Evolutionary conservation across 2,113 vertebrate species (phyloP), one percentile per base, ranked within the genome.

Genomic region (Acrocephalus arundinaceus): DNA sequence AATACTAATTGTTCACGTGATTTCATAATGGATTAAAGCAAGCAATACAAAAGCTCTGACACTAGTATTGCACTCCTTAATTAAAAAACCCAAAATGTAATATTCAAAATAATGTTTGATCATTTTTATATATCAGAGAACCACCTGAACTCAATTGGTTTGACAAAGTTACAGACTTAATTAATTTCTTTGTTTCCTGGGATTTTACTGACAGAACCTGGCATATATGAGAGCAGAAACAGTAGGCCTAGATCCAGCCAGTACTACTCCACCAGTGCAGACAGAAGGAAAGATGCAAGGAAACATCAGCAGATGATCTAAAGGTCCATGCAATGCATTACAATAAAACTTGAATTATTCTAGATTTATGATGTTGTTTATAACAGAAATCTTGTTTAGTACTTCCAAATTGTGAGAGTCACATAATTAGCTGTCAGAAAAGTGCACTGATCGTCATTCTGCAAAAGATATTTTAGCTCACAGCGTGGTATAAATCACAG

Each of bases 381-480:
- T 94, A 87, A 96, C 43, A 96, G 95, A 88, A 97, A 94, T 96
- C 88, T 95, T 95, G 87, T 95, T 91, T 83, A 95, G 85, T 88
- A 74, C 92, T 88, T 86, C 90, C 85, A 95, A 95, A 95, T 86
- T 67, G 86, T 66, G 39, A 94, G 27, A 80, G 77, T 82, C 89
- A 58, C 85, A 91, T 94, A 96, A 96, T 96, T 96, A 96, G 89
- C 91, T 96, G 95, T 94, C 96, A 96, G 66, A 89, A 92, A 94
- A 95, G 70, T 94, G 93, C 94, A 94, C 66, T 73, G 87, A 94
- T 83, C 14, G 52, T 90, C 92, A 94, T 90, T 95, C 85, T 92
- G 57, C 37, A 80, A 91, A 95, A 93, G 92, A 93, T 95, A 94
- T 97, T 96, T 96, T 92, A 92, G 51, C 57, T 88, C 76, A 71